Evolutionary conservation across 2,797 vertebrate species (phyloP).

Genomic region (Sebastes minor): DNA sequence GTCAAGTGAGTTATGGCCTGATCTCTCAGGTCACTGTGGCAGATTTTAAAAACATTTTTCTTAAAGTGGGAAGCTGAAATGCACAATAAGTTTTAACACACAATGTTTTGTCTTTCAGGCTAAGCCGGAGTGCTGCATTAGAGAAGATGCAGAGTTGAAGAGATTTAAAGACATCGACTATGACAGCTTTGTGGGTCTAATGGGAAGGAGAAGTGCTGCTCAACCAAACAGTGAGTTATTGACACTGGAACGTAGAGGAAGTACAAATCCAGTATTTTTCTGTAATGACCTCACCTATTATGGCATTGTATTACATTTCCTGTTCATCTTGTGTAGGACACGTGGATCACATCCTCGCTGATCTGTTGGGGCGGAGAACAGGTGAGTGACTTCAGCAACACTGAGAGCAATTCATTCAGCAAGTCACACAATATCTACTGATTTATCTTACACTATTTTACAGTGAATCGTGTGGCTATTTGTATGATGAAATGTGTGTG

Average conservation of each 20-base stretch:
- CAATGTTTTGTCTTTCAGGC: constrained; percentile 8
- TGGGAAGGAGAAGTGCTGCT: constrained; percentile 71
- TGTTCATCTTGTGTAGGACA: constrained; percentile 49
- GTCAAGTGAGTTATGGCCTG: not conserved
- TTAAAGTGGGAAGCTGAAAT: not conserved
- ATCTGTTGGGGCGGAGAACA: constrained; percentile 52
- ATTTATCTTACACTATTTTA: not conserved
- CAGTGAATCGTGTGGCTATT: not conserved
- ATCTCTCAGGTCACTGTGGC: not conserved
- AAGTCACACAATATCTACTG: not conserved
- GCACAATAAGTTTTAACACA: not conserved
- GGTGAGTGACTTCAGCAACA: constrained; percentile 43
- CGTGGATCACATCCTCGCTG: constrained; percentile 52
- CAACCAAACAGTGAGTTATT: constrained; percentile 27
- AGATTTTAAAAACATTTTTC: not conserved
- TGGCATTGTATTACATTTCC: not conserved
- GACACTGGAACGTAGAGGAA: constrained; percentile 5
- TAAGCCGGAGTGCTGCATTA: not conserved
- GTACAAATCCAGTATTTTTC: constrained; percentile 10
- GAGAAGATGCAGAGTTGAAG: constrained; percentile 33
- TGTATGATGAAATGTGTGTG: not conserved
- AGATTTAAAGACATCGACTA: constrained; percentile 60
- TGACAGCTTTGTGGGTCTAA: constrained; percentile 75
- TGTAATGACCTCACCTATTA: not conserved
- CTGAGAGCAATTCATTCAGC: not conserved